phyloP scores from a whole-genome alignment of 2,113 vertebrate species.

The Procavia capensis region DNA sequence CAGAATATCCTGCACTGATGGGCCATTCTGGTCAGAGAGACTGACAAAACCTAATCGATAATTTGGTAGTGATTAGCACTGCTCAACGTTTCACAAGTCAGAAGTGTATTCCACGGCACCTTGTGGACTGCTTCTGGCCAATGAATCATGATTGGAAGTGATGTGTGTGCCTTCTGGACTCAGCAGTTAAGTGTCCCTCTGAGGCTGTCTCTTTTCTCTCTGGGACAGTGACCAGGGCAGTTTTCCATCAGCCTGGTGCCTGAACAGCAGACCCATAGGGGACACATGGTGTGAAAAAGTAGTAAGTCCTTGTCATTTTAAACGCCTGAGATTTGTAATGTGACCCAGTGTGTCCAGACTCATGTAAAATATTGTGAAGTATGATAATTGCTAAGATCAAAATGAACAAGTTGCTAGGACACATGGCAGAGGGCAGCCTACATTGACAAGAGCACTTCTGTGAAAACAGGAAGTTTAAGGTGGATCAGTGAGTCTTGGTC shows the following conservation, averaged over 20 bases:
- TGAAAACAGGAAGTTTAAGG: not conserved
- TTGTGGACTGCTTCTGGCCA: not conserved
- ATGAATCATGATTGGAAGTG: not conserved
- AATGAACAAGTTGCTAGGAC: not conserved
- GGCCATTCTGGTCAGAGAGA: not conserved
- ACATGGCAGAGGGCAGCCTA: not conserved
- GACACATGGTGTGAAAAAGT: not conserved
- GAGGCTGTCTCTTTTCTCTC: not conserved
- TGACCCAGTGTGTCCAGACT: not conserved
- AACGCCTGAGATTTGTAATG: not conserved
- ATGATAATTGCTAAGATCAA: not conserved
- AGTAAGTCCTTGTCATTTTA: not conserved
- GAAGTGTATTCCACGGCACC: not conserved
- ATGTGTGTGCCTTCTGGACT: not conserved
- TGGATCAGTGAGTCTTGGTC: not conserved
- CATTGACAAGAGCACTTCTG: not conserved
- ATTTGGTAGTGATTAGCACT: not conserved
- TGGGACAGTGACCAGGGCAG: not conserved
- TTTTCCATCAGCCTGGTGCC: not conserved
- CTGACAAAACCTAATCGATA: not conserved
- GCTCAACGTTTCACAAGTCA: not conserved
- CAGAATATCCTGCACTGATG: not conserved
- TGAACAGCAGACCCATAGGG: too few relatives aligned
- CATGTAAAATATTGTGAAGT: not conserved
- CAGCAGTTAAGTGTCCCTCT: not conserved